Evolutionary conservation across 2,888 invertebrate species (phyloP).

Genomic region (Epirrhoe alternata): DNA sequence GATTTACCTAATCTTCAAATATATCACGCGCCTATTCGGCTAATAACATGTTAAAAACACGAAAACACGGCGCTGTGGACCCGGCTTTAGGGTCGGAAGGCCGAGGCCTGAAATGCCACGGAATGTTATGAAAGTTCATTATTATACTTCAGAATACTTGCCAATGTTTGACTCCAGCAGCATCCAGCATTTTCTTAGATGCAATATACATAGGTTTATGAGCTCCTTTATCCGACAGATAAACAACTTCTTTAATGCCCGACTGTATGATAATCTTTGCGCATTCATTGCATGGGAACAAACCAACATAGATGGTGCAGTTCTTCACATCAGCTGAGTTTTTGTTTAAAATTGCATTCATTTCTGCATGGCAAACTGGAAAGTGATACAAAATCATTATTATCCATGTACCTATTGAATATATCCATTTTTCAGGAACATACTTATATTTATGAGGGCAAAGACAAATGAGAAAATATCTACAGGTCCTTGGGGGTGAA

Average conservation of each 20-base stretch:
- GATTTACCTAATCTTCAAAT: too few relatives aligned
- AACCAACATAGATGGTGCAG: slow-evolving; percentile 93
- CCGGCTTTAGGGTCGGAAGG: too few relatives aligned
- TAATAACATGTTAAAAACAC: too few relatives aligned
- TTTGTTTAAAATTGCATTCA: slow-evolving; percentile 98
- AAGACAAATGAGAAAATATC: too few relatives aligned
- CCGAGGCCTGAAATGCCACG: too few relatives aligned
- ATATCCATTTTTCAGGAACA: too few relatives aligned
- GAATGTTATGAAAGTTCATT: too few relatives aligned
- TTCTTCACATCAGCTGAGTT: slow-evolving; percentile 91
- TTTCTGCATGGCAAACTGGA: slow-evolving; percentile 98
- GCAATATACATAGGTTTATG: slow-evolving; percentile 89
- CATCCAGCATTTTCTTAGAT: slow-evolving; percentile 92
- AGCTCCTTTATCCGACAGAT: slow-evolving; percentile 92
- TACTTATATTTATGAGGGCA: too few relatives aligned
- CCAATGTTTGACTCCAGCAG: slow-evolving; percentile 89
- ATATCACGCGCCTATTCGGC: too few relatives aligned
- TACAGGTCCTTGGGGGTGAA: too few relatives aligned
- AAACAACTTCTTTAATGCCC: slow-evolving; percentile 92
- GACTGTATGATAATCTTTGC: slow-evolving; percentile 98
- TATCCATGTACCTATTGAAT: too few relatives aligned
- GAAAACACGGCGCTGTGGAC: too few relatives aligned
- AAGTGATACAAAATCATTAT: slow-evolving; percentile 39
- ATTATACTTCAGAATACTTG: slow-evolving; percentile 55
- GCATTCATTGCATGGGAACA: slow-evolving; percentile 99